These are phyloP conservation scores for Cepphus grylle DNA, from an alignment of 2,113 vertebrate genomes.

Conservation along the genomic window DNA sequence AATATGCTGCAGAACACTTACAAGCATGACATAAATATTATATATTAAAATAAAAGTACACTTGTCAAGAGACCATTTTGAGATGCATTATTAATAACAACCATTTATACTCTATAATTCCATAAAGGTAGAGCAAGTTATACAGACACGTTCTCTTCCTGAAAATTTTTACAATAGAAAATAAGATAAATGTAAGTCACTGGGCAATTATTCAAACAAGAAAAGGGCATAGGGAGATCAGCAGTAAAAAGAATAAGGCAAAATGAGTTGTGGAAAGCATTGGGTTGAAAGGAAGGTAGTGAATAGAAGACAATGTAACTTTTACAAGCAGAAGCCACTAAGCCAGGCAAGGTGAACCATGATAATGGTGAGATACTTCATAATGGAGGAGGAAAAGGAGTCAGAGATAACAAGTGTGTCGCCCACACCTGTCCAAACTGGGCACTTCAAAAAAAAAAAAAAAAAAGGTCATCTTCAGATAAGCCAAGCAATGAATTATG, in stretches of 20 bases:
- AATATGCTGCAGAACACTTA: background rate
- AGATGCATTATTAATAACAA: conserved; percentile 13
- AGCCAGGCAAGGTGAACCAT: background rate
- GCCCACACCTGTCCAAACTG: background rate
- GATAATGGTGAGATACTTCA: fast-evolving
- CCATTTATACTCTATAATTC: background rate
- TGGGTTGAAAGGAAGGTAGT: background rate
- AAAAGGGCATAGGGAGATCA: background rate
- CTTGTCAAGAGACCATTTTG: background rate
- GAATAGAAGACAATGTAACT: background rate
- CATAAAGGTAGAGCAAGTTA: background rate
- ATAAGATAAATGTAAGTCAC: background rate
- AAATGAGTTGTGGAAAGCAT: background rate
- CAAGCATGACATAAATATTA: conserved; percentile 14
- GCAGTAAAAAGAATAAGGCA: background rate
- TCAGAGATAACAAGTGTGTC: fast-evolving
- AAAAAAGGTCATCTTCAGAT: background rate
- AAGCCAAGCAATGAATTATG: background rate
- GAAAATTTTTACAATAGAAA: background rate
- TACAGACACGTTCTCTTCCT: background rate
- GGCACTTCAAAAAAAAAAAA: background rate
- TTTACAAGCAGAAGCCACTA: background rate
- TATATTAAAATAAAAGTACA: conserved; percentile 10
- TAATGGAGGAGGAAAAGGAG: background rate
- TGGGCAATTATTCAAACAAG: background rate